These are phyloP conservation scores for Amblyjoppa proteus DNA, from an alignment of 2,888 invertebrate genomes.

Conservation along the genomic window DNA sequence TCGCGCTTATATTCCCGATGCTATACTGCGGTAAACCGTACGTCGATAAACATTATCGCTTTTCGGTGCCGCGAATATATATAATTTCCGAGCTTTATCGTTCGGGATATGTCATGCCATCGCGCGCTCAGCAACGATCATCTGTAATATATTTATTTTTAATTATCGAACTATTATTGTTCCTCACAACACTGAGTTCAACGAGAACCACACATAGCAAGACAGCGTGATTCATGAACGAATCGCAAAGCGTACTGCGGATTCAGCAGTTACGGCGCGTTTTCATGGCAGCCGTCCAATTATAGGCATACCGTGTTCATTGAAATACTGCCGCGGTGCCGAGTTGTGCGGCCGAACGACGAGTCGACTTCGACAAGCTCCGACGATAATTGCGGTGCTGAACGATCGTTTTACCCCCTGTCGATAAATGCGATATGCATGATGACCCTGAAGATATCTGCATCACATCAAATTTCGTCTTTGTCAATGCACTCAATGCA, in stretches of 20 bases:
- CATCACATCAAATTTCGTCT: too few relatives aligned
- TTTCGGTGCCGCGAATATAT: background rate
- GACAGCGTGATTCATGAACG: background rate
- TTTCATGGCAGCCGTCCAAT: background rate
- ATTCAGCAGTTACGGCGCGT: background rate
- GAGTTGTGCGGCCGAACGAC: background rate
- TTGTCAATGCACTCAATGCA: too few relatives aligned
- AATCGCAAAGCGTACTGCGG: background rate
- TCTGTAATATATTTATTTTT: background rate
- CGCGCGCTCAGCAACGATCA: background rate
- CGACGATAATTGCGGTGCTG: too few relatives aligned
- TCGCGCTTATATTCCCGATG: background rate
- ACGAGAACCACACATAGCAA: background rate
- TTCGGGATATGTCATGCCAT: background rate
- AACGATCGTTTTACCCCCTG: background rate
- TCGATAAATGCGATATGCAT: background rate
- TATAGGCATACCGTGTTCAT: background rate
- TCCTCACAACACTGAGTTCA: background rate
- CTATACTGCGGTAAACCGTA: background rate
- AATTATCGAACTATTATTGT: conserved; percentile 2
- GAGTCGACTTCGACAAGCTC: background rate
- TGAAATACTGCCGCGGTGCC: background rate
- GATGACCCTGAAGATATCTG: too few relatives aligned
- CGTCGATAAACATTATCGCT: background rate
- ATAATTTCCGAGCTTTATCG: background rate